Percentiles rank a stretch among this genome's conserved stretches.
Evolutionary conservation across 1,140 invertebrate genomes (phyloP).

Genomic region (Lepeophtheirus salmonis): DNA sequence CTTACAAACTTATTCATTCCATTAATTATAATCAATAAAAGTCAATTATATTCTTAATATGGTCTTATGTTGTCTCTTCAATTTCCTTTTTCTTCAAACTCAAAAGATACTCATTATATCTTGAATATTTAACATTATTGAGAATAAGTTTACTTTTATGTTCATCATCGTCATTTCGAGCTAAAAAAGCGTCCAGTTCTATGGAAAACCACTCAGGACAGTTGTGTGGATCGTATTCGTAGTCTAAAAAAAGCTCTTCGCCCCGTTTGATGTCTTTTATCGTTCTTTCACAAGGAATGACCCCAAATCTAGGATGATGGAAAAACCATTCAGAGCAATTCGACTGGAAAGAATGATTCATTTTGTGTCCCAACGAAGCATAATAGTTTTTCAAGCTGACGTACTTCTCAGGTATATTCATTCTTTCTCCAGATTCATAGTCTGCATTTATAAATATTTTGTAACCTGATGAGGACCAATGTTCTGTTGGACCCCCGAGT

Average conservation of each 20-base stretch:
- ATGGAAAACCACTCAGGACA: slow-evolving; percentile 9
- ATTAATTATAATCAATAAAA: no score
- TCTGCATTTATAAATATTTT: slow-evolving; percentile 17
- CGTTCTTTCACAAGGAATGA: slow-evolving; percentile 9
- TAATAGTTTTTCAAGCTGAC: neutral
- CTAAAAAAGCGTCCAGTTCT: neutral
- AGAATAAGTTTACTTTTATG: neutral
- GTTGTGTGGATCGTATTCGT: slow-evolving; percentile 15
- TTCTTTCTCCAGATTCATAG: slow-evolving; percentile 13
- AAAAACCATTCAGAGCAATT: slow-evolving; percentile 17
- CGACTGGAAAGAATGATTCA: slow-evolving; percentile 11
- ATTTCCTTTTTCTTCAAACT: neutral
- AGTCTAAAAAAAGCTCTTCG: slow-evolving; percentile 10
- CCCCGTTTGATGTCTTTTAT: slow-evolving; percentile 2
- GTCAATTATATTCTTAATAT: no score
- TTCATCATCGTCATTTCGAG: neutral
- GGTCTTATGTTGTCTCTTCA: no score
- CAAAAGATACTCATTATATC: neutral
- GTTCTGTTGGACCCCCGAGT: slow-evolving; percentile 10
- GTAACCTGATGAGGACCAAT: slow-evolving; percentile 10
- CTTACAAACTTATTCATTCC: no score
- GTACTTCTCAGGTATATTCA: slow-evolving; percentile 4
- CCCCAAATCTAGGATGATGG: slow-evolving; percentile 14
- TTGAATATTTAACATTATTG: neutral
- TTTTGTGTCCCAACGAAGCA: slow-evolving; percentile 7